Base-by-base conservation (phyloP, 2,797 vertebrate genomes). In the Garrulus glandarius region DNA sequence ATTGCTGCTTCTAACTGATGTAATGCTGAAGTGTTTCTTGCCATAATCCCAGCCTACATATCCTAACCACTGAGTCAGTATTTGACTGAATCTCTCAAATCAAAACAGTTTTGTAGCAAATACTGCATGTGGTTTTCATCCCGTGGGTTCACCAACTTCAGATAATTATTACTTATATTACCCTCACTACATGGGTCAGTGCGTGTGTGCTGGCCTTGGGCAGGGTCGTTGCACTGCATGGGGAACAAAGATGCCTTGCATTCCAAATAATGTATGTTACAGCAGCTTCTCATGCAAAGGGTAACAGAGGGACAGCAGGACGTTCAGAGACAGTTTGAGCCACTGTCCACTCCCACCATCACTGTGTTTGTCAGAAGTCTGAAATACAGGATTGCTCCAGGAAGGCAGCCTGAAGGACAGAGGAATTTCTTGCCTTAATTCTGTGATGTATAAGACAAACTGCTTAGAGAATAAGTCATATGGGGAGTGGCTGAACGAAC, bases 41-140 rank as follows among this genome's bases (percentile, higher is more conserved):
- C 67, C 17, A 21, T 94, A 93, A 89, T 94, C 83, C 78, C 96
- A 87, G 94, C 93, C 93, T 97, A 97, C 92, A 84, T 92, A 87
- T 75, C 83, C 71, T 77, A 94, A 89, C 76, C 92, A 85, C 76
- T 96, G 92, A 96, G 64, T 97, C 93, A 94, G 91, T 88, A 55
- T 84, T 95, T 93, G 78, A 78, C 89, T 63, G 88, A 94, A 92
- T 87, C 85, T 84, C 71, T 77, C 75, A 96, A 93, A 82, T 60
- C 44, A 50, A 87, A 92, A 75, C 74, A 92, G 85, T 84, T 93
- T 76, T 77, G 9, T 84, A 85, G 77, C 13, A 71, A 95, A 93
- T 50, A 53, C 37, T 44, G 20, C 43, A 55, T 80, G 68, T 81
- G 53, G 55, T 78, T 97, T 92, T 85, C 56, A 93, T 89, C 65